Conservation (phyloP, 2,888 invertebrate species). For the Lasioglossum zephyrum region DNA sequence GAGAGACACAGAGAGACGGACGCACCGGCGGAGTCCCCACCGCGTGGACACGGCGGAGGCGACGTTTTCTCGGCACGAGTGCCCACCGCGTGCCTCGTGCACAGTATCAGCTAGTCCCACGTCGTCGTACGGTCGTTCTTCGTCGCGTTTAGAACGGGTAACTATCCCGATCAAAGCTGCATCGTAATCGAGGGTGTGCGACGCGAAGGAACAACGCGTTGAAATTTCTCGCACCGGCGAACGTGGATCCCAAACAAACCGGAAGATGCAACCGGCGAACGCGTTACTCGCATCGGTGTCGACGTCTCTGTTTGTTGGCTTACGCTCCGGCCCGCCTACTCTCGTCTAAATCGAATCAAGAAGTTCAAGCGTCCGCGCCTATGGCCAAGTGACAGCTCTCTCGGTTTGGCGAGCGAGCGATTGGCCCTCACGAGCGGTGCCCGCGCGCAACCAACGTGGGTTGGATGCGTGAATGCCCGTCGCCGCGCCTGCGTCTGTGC, state of each 20-base stretch:
- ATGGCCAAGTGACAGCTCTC: constrained; percentile 54
- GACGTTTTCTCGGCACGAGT: constrained; percentile 68
- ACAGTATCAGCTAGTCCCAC: constrained; percentile 61
- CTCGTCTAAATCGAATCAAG: constrained; percentile 14
- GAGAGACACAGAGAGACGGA: constrained; percentile 78
- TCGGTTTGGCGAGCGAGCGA: constrained; percentile 49
- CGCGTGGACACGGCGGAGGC: constrained; percentile 70
- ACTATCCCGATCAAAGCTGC: neutral
- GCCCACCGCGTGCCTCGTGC: constrained; percentile 62
- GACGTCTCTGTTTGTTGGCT: constrained; percentile 16
- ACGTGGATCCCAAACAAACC: neutral
- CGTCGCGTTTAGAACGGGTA: constrained; percentile 21
- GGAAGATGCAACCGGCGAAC: constrained; percentile 49
- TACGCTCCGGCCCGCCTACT: constrained; percentile 18
- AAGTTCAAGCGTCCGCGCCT: constrained; percentile 49
- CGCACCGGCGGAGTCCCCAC: constrained; percentile 74
- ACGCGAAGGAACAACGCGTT: neutral
- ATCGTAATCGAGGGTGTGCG: constrained; percentile 2
- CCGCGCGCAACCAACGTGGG: constrained; percentile 60
- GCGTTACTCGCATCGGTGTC: constrained; percentile 59
- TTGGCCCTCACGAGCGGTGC: constrained; percentile 42
- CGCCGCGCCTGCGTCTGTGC: constrained; percentile 63
- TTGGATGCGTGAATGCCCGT: constrained; percentile 69
- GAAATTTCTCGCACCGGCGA: constrained; percentile 1
- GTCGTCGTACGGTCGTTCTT: constrained; percentile 49